These are phyloP conservation scores for Lepidothrix coronata DNA, from an alignment of 2,113 vertebrate genomes.

Conservation along the genomic window DNA sequence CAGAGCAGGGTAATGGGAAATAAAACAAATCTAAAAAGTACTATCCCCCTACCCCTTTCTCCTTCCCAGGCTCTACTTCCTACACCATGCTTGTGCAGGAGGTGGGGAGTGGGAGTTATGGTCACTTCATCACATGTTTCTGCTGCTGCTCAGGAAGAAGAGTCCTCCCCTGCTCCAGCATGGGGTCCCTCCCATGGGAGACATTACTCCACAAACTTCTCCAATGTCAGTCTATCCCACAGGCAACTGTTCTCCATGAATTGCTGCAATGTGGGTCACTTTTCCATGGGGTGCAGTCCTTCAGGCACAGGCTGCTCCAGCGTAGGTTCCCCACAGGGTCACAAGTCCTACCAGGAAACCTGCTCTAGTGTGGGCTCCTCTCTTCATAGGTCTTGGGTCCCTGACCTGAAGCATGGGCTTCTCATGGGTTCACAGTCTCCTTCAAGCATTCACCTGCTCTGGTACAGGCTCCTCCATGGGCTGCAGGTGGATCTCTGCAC, in stretches of 20 bases:
- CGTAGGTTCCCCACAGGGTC: rapidly evolving
- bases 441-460: background rate
- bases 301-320: background rate
- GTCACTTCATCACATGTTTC: background rate
- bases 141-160: background rate
- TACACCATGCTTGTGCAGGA: too few species aligned
- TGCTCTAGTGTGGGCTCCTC: background rate
- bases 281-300: background rate
- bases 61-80: background rate
- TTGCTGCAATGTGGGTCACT: background rate
- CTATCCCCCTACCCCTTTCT: background rate
- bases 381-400: background rate
- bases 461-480: too few species aligned
- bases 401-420: background rate
- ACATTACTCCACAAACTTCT: background rate
- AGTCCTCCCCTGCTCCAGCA: background rate
- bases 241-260: background rate
- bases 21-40: background rate
- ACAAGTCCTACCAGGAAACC: background rate
- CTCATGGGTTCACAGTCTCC: background rate
- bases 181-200: background rate
- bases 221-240: background rate
- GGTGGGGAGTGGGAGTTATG: background rate
- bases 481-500: too few species aligned
- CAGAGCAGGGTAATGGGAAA: background rate